Evolutionary conservation across 2,888 invertebrate species (phyloP).

Genomic region (Trissoscelio sp.): DNA sequence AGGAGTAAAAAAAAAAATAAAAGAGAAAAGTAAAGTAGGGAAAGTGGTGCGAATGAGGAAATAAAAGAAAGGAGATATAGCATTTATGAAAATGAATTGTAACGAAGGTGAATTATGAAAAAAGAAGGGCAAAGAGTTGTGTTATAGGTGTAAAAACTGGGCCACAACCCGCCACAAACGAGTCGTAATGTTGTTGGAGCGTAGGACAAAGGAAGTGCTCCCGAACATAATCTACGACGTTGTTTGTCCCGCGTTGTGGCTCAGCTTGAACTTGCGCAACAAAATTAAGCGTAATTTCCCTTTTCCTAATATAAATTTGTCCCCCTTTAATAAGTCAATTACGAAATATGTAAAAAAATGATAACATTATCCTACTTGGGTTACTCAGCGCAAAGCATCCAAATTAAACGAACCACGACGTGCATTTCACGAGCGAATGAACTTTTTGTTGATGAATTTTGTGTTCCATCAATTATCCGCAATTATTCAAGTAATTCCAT

Average conservation of each 20-base stretch:
- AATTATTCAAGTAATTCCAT: slow-evolving; percentile 1
- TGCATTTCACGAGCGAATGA: slow-evolving; percentile 4
- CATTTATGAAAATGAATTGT: too few species aligned
- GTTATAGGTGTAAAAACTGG: slow-evolving; percentile 50
- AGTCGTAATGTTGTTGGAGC: slow-evolving; percentile 60
- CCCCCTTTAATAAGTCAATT: slow-evolving; percentile 56
- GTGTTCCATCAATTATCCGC: neutral
- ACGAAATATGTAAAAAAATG: slow-evolving; percentile 26
- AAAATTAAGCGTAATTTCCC: slow-evolving; percentile 61
- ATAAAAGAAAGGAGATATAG: too few species aligned
- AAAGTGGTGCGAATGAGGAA: too few species aligned
- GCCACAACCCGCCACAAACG: slow-evolving; percentile 53
- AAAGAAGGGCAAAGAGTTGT: slow-evolving; percentile 25
- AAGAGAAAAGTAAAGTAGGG: too few species aligned
- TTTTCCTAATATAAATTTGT: slow-evolving; percentile 56
- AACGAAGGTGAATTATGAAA: slow-evolving; percentile 30
- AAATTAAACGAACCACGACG: neutral
- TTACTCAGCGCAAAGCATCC: neutral
- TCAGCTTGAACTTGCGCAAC: slow-evolving; percentile 55
- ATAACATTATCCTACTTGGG: slow-evolving; percentile 3
- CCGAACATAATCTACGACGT: slow-evolving; percentile 64
- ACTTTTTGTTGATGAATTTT: neutral
- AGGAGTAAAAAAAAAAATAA: too few species aligned
- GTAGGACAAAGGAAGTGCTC: slow-evolving; percentile 60
- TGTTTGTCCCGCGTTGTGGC: slow-evolving; percentile 58